Evolutionary conservation across 2,888 invertebrate genomes (phyloP).

Genomic region (Meteorus cinctellus): DNA sequence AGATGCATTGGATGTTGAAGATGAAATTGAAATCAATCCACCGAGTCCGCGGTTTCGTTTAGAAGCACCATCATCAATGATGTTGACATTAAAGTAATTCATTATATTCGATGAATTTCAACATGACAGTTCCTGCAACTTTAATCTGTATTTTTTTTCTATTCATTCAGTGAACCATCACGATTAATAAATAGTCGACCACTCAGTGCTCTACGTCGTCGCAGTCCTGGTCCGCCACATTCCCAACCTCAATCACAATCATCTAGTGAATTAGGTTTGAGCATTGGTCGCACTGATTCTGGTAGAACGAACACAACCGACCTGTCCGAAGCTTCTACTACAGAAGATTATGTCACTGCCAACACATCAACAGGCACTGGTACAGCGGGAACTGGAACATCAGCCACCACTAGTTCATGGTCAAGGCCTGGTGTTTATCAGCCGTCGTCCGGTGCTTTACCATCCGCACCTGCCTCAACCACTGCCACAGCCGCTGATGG

Average conservation of each 20-base stretch:
- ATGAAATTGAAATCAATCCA: slow-evolving; percentile 65
- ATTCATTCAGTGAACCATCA: slow-evolving; percentile 65
- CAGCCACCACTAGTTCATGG: slow-evolving; percentile 73
- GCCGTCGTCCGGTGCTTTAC: slow-evolving; percentile 62
- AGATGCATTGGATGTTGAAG: slow-evolving; percentile 82
- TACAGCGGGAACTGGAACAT: slow-evolving; percentile 70
- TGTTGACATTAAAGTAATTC: slow-evolving; percentile 60
- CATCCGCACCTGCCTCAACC: slow-evolving; percentile 64
- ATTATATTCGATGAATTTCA: too few relatives aligned
- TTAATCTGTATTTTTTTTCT: slow-evolving; percentile 73
- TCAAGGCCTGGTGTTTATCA: slow-evolving; percentile 73
- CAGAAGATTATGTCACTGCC: slow-evolving; percentile 92
- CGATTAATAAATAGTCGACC: slow-evolving; percentile 62
- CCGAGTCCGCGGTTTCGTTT: slow-evolving; percentile 67
- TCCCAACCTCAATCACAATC: slow-evolving; percentile 70
- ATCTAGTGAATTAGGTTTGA: slow-evolving; percentile 73
- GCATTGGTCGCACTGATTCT: slow-evolving; percentile 82
- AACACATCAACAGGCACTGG: slow-evolving; percentile 78
- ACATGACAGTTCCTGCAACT: slow-evolving; percentile 71
- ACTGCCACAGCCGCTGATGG: slow-evolving; percentile 77
- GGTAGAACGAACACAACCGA: slow-evolving; percentile 84
- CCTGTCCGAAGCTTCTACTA: slow-evolving; percentile 91
- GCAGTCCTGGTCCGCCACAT: slow-evolving; percentile 64
- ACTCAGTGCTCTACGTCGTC: slow-evolving; percentile 64
- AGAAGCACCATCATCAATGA: slow-evolving; percentile 65